A percentile compares a stretch with the other conserved stretches of the same genome.
Evolutionary conservation across 2,797 vertebrate genomes (phyloP).

Genomic region (Microcaecilia unicolor): DNA sequence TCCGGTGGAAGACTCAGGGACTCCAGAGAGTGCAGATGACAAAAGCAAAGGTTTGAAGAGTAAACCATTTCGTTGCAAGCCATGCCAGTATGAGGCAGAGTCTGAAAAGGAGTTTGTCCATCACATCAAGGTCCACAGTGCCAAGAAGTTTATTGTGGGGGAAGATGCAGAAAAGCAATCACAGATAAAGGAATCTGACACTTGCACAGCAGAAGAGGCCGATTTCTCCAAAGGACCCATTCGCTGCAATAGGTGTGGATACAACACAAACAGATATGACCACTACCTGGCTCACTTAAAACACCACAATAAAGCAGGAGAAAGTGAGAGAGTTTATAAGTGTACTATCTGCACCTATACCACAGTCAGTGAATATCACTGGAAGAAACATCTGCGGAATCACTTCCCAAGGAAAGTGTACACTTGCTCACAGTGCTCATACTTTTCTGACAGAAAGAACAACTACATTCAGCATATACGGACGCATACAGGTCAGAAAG

Average conservation of each 20-base stretch:
- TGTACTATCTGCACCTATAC: constrained; percentile 92
- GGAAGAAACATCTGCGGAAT: constrained; percentile 95
- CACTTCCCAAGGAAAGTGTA: constrained; percentile 96
- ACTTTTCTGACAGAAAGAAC: constrained; percentile 96
- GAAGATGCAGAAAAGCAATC: constrained; percentile 75
- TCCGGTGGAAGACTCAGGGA: constrained; percentile 17
- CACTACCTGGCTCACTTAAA: constrained; percentile 94
- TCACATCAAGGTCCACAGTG: constrained; percentile 79
- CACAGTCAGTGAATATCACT: constrained; percentile 95
- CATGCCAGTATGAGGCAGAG: constrained; percentile 84
- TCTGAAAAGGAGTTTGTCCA: constrained; percentile 82
- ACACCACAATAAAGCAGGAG: constrained; percentile 86
- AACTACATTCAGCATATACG: constrained; percentile 96
- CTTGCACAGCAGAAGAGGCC: constrained; percentile 37
- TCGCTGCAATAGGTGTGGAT: constrained; percentile 88
- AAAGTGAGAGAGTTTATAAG: constrained; percentile 81
- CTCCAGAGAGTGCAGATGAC: constrained; percentile 43
- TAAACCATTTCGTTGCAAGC: constrained; percentile 90
- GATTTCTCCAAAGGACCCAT: constrained; percentile 85
- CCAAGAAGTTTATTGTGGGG: constrained; percentile 84
- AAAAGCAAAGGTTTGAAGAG: constrained; percentile 67
- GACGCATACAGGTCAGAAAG: constrained; percentile 81
- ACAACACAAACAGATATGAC: constrained; percentile 95
- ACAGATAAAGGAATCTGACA: constrained; percentile 47
- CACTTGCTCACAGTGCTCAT: constrained; percentile 89